Evolutionary conservation across 2,797 vertebrate species (phyloP), one percentile per base, ranked within the genome.

Genomic region (Sebastes umbrosus): DNA sequence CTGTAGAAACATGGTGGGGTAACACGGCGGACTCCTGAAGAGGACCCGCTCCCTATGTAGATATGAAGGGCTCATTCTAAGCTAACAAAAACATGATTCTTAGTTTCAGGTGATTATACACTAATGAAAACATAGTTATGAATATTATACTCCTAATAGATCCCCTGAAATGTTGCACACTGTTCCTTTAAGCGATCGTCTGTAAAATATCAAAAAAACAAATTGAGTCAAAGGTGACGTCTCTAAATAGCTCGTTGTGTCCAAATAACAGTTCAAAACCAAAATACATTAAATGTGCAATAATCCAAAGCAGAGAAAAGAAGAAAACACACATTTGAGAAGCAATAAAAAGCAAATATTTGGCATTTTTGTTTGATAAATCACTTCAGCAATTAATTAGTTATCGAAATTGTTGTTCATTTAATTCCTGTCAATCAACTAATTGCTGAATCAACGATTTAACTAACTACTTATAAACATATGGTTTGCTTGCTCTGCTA

Each of bases 1-100:
- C 0, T 0, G 43, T 46, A 20, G 43, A 46, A 46, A 18, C 16
- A 46, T 39, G 4, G 36, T 3, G 36, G 43, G 0, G 43, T 18
- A 46, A 46, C 43, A 46, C 0, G 14, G 1, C 6, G 16, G 16
- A 18, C 43, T 46, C 16, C 14, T 46, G 43, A 46, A 46, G 43
- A 46, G 16, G 1, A 18, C 14, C 16, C 6, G 43, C 43, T 46
- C 16, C 43, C 16, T 46, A 46, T 46, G 43, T 18, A 46, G 0
- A 46, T 46, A 46, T 46, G 16, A 46, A 43, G 43, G 43, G 3
- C 43, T 46, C 43, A 18, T 8, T 46, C 43, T 7, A 8, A 46
- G 43, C 43, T 8, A 46, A 18, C 6, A 8, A 46, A 46, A 46
- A 46, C 14, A 46, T 8, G 16, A 46, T 46, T 46, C 43, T 46